Base-by-base conservation (phyloP, 2,888 invertebrate genomes). In the Melieria picta region DNA sequence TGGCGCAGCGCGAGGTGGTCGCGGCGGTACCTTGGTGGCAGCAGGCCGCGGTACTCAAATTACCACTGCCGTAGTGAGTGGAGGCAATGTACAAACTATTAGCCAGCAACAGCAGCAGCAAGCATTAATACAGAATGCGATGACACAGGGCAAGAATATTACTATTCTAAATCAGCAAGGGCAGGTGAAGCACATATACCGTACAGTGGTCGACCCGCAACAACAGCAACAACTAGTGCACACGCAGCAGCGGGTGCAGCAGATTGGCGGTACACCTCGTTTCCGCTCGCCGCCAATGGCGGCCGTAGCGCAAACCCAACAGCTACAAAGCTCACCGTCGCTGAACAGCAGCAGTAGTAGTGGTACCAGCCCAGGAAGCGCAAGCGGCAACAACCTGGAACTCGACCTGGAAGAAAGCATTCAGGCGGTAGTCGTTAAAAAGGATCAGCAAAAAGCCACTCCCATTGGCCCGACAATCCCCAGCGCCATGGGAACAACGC, bases 391-490 rank as follows among this genome's bases (percentile, higher is more conserved):
- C 65, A 78, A 77, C 43, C 79, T 77, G 70, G 81, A 79, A 5
- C 71, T 83, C 56, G 86, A 87, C 68, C 76, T 86, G 48, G 87
- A 87, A 76, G 87, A 87, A 4, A 83, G 85, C 66, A 86, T 87
- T 48, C 84, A 85, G 74, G 86, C 86, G 0, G 84, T 83, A 0
- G 82, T 86, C 42, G 82, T 87, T 0, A 85, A 85, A 57, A 85
- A 85, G 69, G 82, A 85, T 46, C 77, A 74, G 10, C 85, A 84
- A 62, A 79, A 82, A 62, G 74, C 79, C 4, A 76, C 83, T 10
- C 77, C 79, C 6, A 47, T 65, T 61, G 47, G 72, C 43, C n/a
- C 72, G 7, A 46, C 74, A 45, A 66, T 71, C 57, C 65, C 70
- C 56, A 76, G 47, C 45, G 45, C 75, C 74, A 67, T 58, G 16